Base-by-base conservation (phyloP, 1,140 invertebrate genomes). In the Musca vetustissima region DNA sequence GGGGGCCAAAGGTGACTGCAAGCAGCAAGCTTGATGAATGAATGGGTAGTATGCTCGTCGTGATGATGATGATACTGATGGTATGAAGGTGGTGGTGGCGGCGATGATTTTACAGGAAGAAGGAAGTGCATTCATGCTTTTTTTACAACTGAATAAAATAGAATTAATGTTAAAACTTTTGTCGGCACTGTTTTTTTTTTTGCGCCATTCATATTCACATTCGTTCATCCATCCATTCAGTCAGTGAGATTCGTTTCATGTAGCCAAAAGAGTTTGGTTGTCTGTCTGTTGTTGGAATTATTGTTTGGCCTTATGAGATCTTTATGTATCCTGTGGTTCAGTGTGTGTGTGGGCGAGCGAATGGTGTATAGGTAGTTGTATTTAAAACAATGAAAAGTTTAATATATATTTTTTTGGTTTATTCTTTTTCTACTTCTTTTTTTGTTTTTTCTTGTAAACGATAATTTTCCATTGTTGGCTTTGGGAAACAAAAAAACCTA, bases 131-230 rank as follows among this genome's bases (percentile, higher is more conserved):
- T 61, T 61, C 57, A 61, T 43, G 57, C n/a, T n/a, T n/a, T 61
- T 61, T 36, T 61, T 43, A 43, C 6, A 61, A 19, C 32, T 36
- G 28, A 61, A 61, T 61, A 61, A 61, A 61, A 61, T 36, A 61
- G 28, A 61, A 61, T 61, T 61, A 61, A 61, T 61, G 57, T 61
- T 43, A 61, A 61, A 61, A 61, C 57, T 61, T 36, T 61, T 61
- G 28, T 36, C 22, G 15, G 24, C 28, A 59, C 28, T 59, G 15
- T 15, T n/a, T 28, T 59, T 57, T 57, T 28, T 57, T 57, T 22
- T 55, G n/a, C n/a, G 21, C 11, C 25, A 24, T 57, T 57, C 53
- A 28, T 28, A 13, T 22, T 9, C 24, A 43, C 36, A 43, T 28
- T 28, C 14, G 15, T 57, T 15, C 21, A 52, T 52, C 21, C 8